Evolutionary conservation across 2,888 invertebrate genomes (phyloP), one percentile per base, ranked within the genome.

Genomic region (Ennomos erosarius): DNA sequence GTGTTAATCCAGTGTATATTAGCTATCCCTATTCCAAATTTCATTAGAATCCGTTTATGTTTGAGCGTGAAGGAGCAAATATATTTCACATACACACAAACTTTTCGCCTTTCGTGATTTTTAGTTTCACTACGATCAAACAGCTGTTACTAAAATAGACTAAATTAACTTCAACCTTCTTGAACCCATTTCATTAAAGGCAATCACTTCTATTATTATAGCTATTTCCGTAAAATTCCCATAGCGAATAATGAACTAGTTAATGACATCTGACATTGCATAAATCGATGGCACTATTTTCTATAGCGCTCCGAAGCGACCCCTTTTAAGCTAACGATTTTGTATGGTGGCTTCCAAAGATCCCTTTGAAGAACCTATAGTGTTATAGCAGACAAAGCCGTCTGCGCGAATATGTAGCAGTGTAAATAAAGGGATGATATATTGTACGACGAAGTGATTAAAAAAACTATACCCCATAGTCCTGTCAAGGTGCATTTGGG

Each of bases 391-490:
- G 82, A 88, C 84, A 87, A 87, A 83, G 85, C 83, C 76, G 70
- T 76, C 75, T 84, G 83, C 84, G 90, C 89, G 88, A 89, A 90
- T 90, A 88, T 90, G 89, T 90, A 87, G 76, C 83, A 75, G 76
- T 84, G 78, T 89, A 87, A 90, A 91, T 90, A 89, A 90, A 89
- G 87, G 90, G 89, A 92, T 89, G 90, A 90, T 88, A 85, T 88
- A 90, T 90, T 87, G 88, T 90, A 84, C 82, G 76, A 75, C 80
- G 86, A 86, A 81, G 88, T 88, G 88, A 87, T 90, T 85, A 84
- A 88, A 91, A 85, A 90, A 90, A 86, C 79, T 75, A 87, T 88
- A 88, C 90, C 88, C 90, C 85, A 87, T 89, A 79, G 81, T 78
- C 77, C 81, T 84, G 85, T 86, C 91, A 92, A 92, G 91, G 90